Conservation (phyloP, 2,113 vertebrate genomes). For the Polypterus senegalus region DNA sequence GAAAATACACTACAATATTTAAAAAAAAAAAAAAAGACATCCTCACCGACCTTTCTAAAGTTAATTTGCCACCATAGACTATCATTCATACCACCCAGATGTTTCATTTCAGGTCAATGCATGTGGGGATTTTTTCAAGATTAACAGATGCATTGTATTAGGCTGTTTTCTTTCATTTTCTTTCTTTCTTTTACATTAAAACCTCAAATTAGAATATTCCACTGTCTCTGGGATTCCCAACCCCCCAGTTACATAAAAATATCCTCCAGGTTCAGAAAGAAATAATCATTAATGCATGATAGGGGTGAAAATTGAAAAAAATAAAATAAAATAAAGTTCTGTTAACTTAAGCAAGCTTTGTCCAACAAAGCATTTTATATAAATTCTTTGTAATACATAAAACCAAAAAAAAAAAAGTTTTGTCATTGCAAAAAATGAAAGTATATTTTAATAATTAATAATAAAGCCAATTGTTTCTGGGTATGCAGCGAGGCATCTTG, state of each 20-base stretch:
- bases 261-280: constrained; percentile 14
- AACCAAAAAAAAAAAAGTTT: constrained; percentile 40
- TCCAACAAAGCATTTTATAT: constrained; percentile 62
- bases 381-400: constrained; percentile 31
- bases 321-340: neutral
- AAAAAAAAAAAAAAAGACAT: too few species aligned
- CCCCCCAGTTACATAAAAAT: constrained; percentile 16
- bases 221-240: constrained; percentile 12
- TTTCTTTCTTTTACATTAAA: neutral
- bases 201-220: constrained; percentile 11
- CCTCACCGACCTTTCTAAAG: too few species aligned
- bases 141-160: neutral
- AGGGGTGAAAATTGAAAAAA: constrained; percentile 23
- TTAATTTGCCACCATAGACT: too few species aligned
- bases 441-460: constrained; percentile 4
- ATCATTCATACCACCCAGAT: neutral
- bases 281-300: constrained; percentile 18
- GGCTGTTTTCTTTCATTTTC: neutral
- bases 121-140: constrained; percentile 13
- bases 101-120: neutral
- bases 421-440: constrained; percentile 19
- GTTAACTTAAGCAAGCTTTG: constrained; percentile 55
- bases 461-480: constrained; percentile 26
- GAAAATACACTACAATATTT: constrained; percentile 41
- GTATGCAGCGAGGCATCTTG: too few species aligned